These are phyloP conservation scores for Propsilocerus akamusi DNA, from an alignment of 1,140 invertebrate genomes.

Conservation along the genomic window DNA sequence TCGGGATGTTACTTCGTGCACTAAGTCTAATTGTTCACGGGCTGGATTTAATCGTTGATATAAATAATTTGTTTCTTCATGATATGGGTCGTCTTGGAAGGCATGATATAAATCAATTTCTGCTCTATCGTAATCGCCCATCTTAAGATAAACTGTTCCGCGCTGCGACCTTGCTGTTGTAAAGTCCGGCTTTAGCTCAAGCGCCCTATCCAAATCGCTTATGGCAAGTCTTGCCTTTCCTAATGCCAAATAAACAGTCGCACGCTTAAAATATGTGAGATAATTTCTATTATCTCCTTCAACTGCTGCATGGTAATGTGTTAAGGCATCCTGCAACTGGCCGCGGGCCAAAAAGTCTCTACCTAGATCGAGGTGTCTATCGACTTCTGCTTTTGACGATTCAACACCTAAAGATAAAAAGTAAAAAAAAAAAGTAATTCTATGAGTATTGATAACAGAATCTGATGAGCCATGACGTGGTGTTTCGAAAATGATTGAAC, in stretches of 20 bases:
- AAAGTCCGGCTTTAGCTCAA: conserved; percentile 91
- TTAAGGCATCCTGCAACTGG: conserved; percentile 87
- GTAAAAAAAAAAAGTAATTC: neutral
- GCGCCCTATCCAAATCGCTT: conserved; percentile 77
- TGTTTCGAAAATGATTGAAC: neutral
- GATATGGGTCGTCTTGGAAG: conserved; percentile 41
- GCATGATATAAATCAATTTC: conserved; percentile 66
- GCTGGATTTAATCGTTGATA: conserved; percentile 43
- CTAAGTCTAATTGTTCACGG: conserved; percentile 42
- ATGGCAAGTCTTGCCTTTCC: conserved; percentile 92
- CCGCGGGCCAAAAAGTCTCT: conserved; percentile 77
- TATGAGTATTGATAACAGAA: neutral
- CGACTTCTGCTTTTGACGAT: conserved; percentile 55
- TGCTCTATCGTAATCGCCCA: conserved; percentile 68
- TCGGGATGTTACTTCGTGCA: conserved; percentile 42
- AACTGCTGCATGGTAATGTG: conserved; percentile 95
- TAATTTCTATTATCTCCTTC: conserved; percentile 94
- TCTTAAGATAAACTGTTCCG: conserved; percentile 74
- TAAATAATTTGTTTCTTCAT: conserved; percentile 50
- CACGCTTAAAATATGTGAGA: conserved; percentile 84
- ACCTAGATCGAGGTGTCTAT: conserved; percentile 85
- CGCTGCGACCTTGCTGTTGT: conserved; percentile 71
- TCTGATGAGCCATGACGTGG: neutral
- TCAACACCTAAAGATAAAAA: conserved; percentile 33
- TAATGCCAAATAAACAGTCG: conserved; percentile 90